phyloP scores from a whole-genome alignment of 2,797 vertebrate genomes.

The Brotula barbata region DNA sequence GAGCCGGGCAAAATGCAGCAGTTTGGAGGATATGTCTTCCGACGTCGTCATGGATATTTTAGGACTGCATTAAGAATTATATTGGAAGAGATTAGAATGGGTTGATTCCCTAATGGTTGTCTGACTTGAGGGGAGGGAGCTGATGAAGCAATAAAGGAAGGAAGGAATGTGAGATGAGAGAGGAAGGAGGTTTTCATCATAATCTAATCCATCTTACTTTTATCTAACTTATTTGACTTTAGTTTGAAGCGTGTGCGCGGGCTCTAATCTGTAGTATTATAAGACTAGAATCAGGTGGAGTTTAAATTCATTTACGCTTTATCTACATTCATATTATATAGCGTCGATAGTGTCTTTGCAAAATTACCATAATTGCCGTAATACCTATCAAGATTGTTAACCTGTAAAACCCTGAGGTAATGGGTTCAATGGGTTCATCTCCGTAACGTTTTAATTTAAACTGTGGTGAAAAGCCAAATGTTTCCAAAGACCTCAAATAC shows the following conservation, averaged over 20 bases:
- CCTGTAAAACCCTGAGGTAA: too few relatives aligned
- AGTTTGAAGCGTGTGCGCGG: background rate
- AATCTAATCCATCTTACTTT: constrained; percentile 6
- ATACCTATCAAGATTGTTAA: too few relatives aligned
- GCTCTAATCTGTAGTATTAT: too few relatives aligned
- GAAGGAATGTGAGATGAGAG: background rate
- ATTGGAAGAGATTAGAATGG: constrained; percentile 33
- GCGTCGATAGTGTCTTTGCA: too few relatives aligned
- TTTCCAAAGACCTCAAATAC: too few relatives aligned
- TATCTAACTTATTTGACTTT: background rate
- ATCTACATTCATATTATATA: too few relatives aligned
- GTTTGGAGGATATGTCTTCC: constrained; percentile 35
- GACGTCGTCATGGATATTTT: constrained; percentile 55
- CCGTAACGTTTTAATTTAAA: too few relatives aligned
- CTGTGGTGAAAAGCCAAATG: too few relatives aligned
- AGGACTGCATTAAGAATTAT: constrained; percentile 37
- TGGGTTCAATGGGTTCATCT: too few relatives aligned
- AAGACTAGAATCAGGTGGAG: too few relatives aligned
- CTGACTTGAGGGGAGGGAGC: constrained; percentile 30
- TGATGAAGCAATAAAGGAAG: constrained; percentile 28
- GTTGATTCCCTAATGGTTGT: constrained; percentile 36
- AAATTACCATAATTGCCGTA: too few relatives aligned
- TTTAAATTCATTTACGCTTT: too few relatives aligned
- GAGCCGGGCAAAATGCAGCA: constrained; percentile 33
- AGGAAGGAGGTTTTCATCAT: constrained; percentile 24